Evolutionary conservation across 2,888 invertebrate species (phyloP).

Genomic region (Atethmia centrago): DNA sequence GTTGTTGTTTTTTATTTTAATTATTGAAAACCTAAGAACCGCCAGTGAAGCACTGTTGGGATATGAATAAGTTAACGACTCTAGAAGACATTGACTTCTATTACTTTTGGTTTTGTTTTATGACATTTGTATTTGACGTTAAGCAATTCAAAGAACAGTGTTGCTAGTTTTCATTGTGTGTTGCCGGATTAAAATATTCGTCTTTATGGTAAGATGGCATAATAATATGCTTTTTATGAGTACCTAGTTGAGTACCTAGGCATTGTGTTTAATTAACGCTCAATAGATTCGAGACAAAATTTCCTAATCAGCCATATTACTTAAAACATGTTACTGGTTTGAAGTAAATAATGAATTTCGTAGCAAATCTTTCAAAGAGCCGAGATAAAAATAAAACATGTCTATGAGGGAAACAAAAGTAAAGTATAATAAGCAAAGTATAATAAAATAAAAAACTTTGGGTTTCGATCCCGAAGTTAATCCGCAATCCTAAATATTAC

Average conservation of each 20-base stretch:
- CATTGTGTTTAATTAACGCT: background rate
- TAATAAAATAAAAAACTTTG: no score
- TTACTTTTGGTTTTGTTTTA: slow-evolving; percentile 1
- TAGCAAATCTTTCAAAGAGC: background rate
- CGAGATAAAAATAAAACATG: background rate
- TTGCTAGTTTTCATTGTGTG: slow-evolving; percentile 3
- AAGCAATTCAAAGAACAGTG: slow-evolving; percentile 1
- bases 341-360: background rate
- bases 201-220: background rate
- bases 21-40: background rate
- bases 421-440: no score
- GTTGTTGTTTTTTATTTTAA: background rate
- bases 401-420: no score
- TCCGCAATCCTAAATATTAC: no score
- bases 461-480: no score
- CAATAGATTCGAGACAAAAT: background rate
- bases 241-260: no score
- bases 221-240: no score
- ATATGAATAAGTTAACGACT: slow-evolving; percentile 4
- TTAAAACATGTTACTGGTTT: background rate
- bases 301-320: background rate
- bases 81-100: slow-evolving; percentile 40
- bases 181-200: background rate
- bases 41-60: slow-evolving; percentile 11
- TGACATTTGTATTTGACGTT: slow-evolving; percentile 24